These are phyloP conservation scores for Gymnoscopelus braueri DNA, from an alignment of 2,797 vertebrate species.

Conservation along the genomic window DNA sequence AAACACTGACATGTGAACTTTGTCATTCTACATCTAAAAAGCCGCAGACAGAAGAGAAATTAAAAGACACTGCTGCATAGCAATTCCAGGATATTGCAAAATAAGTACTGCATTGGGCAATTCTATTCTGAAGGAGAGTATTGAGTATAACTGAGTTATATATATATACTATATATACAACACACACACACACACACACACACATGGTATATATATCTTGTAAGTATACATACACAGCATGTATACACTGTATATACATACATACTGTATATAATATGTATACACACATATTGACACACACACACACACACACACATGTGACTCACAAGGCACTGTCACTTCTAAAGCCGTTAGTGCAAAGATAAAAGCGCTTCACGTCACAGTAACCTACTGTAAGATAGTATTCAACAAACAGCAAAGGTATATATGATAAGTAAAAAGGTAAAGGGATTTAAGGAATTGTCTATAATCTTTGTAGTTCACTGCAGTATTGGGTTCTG, in stretches of 20 bases:
- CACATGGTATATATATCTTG: too few relatives aligned
- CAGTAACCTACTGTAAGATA: conserved; percentile 15
- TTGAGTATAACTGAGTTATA: too few relatives aligned
- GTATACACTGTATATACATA: too few relatives aligned
- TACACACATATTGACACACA: too few relatives aligned
- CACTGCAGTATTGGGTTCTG: too few relatives aligned
- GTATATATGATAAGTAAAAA: neutral
- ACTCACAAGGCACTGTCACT: conserved; percentile 72
- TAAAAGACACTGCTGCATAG: conserved; percentile 60
- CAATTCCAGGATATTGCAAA: conserved; percentile 51
- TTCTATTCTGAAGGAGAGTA: conserved; percentile 13
- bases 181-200: too few relatives aligned
- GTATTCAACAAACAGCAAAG: conserved; percentile 18
- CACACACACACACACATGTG: conserved; percentile 11
- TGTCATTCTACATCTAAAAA: conserved; percentile 23
- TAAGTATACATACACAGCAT: too few relatives aligned
- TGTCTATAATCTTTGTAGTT: neutral
- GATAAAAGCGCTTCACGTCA: conserved; percentile 38
- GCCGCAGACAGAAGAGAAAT: conserved; percentile 27
- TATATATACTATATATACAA: too few relatives aligned
- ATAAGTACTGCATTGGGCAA: conserved; percentile 27
- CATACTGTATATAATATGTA: too few relatives aligned
- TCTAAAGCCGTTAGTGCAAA: conserved; percentile 51
- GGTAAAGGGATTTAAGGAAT: conserved; percentile 12
- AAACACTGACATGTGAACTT: conserved; percentile 31